Evolutionary conservation across 2,113 vertebrate genomes (phyloP).

Genomic region (Syrmaticus mikado): DNA sequence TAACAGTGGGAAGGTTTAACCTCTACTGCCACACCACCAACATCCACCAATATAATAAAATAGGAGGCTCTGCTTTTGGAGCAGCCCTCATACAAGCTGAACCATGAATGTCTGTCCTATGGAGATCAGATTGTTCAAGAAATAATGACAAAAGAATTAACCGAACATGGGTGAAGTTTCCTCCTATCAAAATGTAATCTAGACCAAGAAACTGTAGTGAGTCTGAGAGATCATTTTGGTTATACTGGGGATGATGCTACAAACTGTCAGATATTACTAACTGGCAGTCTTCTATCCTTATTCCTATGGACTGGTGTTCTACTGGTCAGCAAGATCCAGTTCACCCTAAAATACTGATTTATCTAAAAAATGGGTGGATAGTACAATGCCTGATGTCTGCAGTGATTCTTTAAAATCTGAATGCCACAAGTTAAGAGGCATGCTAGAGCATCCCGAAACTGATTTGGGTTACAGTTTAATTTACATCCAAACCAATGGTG

Average conservation of each 20-base stretch:
- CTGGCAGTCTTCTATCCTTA: background rate
- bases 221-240: background rate
- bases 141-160: background rate
- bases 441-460: background rate
- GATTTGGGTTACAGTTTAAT: background rate
- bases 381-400: background rate
- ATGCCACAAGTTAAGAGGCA: background rate
- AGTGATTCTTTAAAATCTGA: background rate
- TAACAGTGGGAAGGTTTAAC: too few relatives aligned
- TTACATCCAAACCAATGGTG: background rate
- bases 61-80: too few relatives aligned
- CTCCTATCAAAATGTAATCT: background rate
- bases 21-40: too few relatives aligned
- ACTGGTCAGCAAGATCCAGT: background rate
- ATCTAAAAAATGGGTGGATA: background rate
- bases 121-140: background rate
- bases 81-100: background rate
- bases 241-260: background rate
- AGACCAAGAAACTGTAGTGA: background rate
- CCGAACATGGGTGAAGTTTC: background rate
- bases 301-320: background rate
- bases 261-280: background rate
- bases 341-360: background rate
- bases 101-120: background rate
- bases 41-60: too few relatives aligned